phyloP scores from a whole-genome alignment of 2,113 vertebrate genomes.

The Varanus komodoensis region DNA sequence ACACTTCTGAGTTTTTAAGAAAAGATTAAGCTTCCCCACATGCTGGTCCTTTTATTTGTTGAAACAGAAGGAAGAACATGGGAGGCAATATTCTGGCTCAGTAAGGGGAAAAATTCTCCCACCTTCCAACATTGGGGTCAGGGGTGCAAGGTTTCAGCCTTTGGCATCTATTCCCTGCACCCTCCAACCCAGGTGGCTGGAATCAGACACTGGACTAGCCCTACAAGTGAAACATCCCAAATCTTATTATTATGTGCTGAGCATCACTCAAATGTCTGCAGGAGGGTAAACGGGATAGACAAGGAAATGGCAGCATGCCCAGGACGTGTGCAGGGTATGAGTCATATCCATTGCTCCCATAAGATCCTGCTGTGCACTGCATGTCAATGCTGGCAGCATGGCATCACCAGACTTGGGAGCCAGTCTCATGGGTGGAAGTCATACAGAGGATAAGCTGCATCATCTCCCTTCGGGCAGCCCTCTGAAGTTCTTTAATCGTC shows the following conservation, averaged over 20 bases:
- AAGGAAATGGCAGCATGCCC: slow-evolving; percentile 13
- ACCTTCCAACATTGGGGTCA: too few relatives aligned
- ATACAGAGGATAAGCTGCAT: background rate
- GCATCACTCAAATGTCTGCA: background rate
- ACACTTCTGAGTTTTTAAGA: background rate
- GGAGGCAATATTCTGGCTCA: background rate
- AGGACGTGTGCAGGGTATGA: slow-evolving; percentile 8
- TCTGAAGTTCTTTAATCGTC: background rate
- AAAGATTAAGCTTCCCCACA: too few relatives aligned
- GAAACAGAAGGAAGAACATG: background rate
- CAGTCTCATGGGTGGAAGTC: background rate
- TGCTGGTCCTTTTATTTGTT: background rate
- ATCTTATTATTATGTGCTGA: slow-evolving; percentile 1
- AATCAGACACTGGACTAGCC: background rate
- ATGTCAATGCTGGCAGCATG: background rate
- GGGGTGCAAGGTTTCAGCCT: too few relatives aligned
- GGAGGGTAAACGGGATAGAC: background rate
- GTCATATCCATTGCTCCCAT: slow-evolving; percentile 19
- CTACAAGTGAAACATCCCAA: background rate
- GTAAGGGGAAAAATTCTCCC: too few relatives aligned
- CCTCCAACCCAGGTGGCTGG: too few relatives aligned
- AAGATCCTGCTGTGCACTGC: background rate
- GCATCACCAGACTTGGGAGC: background rate
- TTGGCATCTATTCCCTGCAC: too few relatives aligned
- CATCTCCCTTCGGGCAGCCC: background rate